Base-by-base conservation (phyloP, 1,140 invertebrate species). In the Macrobrachium nipponense region DNA sequence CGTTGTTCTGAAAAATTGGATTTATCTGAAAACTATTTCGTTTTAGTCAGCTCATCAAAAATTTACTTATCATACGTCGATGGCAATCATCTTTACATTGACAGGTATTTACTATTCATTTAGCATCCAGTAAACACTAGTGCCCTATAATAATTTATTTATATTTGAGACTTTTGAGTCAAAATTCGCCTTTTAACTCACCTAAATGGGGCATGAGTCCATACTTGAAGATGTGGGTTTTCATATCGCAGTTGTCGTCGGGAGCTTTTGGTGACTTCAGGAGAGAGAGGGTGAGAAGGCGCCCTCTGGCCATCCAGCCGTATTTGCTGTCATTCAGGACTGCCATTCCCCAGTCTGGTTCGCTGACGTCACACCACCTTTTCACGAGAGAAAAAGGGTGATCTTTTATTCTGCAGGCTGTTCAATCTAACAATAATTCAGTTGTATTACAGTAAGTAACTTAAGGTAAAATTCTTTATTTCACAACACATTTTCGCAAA, bases 241-340 rank as follows among this genome's bases (percentile, higher is more conserved):
- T 91, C 91, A 93, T 93, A 89, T 93, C 93, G 73, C 92, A 92
- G 11, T 90, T 90, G 0, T 89, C 89, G 89, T 93, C 93, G 17
- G 93, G 93, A 59, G 91, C 90, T 89, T 93, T 93, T 0, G 93
- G 91, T 14, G 93, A 91, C 17, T 92, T 89, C 43, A 93, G 89
- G 88, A 93, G 88, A 3, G 93, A 93, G 11, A 93, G 90, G 27
- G 91, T 89, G 61, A 93, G 90, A 20, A 90, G 90, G 73, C 91
- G 91, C 27, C 91, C 91, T 17, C 91, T 89, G 18, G 91, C 91
- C 17, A 92, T 91, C 90, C 92, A 92, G 18, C 93, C 93, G 90
- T 93, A 93, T 87, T 93, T 93, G 87, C 90, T 91, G 88, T 92
- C 92, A 89, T 93, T 93, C n/a, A 93, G 88, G 27, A 93, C 87